Evolutionary conservation across 2,797 vertebrate genomes (phyloP).

Genomic region (Myoxocephalus aenaeus): DNA sequence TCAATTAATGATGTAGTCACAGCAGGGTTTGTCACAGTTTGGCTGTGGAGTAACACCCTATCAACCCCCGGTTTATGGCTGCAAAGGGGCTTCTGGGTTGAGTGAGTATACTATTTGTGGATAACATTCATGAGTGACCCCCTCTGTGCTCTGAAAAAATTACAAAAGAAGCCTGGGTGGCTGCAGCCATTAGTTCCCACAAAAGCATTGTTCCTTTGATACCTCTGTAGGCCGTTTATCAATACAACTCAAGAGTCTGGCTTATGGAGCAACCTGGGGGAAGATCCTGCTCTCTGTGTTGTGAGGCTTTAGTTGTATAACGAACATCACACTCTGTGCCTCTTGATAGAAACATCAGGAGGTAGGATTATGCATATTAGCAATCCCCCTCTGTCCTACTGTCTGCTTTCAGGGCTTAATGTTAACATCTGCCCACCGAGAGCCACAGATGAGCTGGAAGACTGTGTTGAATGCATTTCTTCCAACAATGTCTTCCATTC

Average conservation of each 20-base stretch:
- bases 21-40: slow-evolving; percentile 25
- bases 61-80: slow-evolving; percentile 25
- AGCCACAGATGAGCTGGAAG: slow-evolving; percentile 61
- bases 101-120: slow-evolving; percentile 44
- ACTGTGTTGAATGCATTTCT: slow-evolving; percentile 44
- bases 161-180: slow-evolving; percentile 57
- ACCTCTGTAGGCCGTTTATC: slow-evolving; percentile 60
- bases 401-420: slow-evolving; percentile 74
- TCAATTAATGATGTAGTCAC: background rate
- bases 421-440: slow-evolving; percentile 73
- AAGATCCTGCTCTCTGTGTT: slow-evolving; percentile 70
- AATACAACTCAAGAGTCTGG: slow-evolving; percentile 71
- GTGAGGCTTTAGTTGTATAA: slow-evolving; percentile 74
- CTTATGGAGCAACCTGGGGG: slow-evolving; percentile 70
- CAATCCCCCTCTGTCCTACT: slow-evolving; percentile 57
- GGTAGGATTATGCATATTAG: slow-evolving; percentile 83
- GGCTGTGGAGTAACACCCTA: slow-evolving; percentile 36
- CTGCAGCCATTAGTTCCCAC: slow-evolving; percentile 63
- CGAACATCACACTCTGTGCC: slow-evolving; percentile 69
- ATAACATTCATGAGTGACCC: slow-evolving; percentile 54
- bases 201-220: slow-evolving; percentile 78
- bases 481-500: slow-evolving; percentile 61
- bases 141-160: slow-evolving; percentile 51
- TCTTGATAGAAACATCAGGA: slow-evolving; percentile 83
- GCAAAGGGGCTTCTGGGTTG: slow-evolving; percentile 46